Evolutionary conservation across 2,113 vertebrate species (phyloP).

Genomic region (Pao palembangensis): DNA sequence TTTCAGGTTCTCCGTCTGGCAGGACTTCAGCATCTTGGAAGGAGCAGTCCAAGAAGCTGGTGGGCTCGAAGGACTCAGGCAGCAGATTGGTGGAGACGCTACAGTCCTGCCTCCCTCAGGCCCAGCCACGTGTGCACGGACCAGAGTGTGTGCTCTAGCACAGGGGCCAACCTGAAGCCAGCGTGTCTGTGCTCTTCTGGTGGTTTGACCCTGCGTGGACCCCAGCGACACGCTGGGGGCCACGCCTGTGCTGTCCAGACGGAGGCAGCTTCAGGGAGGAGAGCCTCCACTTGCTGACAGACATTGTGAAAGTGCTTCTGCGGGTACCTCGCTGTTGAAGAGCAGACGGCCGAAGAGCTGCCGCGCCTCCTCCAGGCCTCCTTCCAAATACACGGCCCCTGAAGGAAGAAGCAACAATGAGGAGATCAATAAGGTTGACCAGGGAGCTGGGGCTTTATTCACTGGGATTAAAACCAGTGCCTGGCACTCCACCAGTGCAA

Average conservation of each 20-base stretch:
- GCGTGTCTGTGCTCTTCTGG: too few relatives aligned
- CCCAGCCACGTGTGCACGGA: too few relatives aligned
- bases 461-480: not conserved
- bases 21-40: not conserved
- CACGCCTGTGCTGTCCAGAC: too few relatives aligned
- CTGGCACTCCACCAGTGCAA: not conserved
- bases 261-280: too few relatives aligned
- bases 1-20: constrained; percentile 20
- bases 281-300: too few relatives aligned
- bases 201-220: too few relatives aligned
- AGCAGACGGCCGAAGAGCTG: constrained; percentile 92
- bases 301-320: too few relatives aligned
- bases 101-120: constrained; percentile 9
- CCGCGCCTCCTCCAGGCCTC: constrained; percentile 90
- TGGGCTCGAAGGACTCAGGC: constrained; percentile 24
- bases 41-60: constrained; percentile 7
- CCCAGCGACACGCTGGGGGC: too few relatives aligned
- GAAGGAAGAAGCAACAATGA: not conserved
- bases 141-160: too few relatives aligned
- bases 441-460: not conserved
- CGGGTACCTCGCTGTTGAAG: constrained; percentile 87
- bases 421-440: constrained; percentile 8
- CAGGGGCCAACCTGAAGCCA: too few relatives aligned
- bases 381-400: constrained; percentile 97
- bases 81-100: not conserved